These are phyloP conservation scores for Stomatorhinus ivindoensis DNA, from an alignment of 2,113 vertebrate genomes.

Conservation along the genomic window DNA sequence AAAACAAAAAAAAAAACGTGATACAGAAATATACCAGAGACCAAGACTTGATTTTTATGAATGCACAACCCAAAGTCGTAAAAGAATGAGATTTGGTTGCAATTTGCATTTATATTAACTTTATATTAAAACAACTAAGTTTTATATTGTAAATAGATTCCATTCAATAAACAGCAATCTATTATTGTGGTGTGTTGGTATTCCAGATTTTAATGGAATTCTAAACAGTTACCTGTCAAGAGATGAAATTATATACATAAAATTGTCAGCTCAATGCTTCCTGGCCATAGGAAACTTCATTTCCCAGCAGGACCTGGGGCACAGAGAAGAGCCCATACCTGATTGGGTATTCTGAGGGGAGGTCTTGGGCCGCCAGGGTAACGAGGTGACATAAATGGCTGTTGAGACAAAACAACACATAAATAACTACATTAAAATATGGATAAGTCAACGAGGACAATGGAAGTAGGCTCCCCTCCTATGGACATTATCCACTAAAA, in stretches of 20 bases:
- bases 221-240: not conserved
- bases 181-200: not conserved
- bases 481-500: not conserved
- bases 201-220: not conserved
- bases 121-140: not conserved
- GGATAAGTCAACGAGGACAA: slow-evolving; percentile 15
- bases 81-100: not conserved
- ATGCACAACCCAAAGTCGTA: not conserved
- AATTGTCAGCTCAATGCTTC: not conserved
- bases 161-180: not conserved
- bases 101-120: not conserved
- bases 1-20: not conserved
- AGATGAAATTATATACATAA: not conserved
- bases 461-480: not conserved
- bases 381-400: slow-evolving; percentile 98
- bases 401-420: slow-evolving; percentile 32
- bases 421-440: slow-evolving; percentile 23
- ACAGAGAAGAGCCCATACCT: slow-evolving; percentile 62
- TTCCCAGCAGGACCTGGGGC: slow-evolving; percentile 22
- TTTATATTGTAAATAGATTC: not conserved
- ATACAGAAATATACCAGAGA: not conserved
- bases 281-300: not conserved
- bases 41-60: not conserved
- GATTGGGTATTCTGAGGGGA: slow-evolving; percentile 91
- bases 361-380: slow-evolving; percentile 94